phyloP scores from a whole-genome alignment of 2,888 invertebrate genomes.

The Drosophila neutralis region DNA sequence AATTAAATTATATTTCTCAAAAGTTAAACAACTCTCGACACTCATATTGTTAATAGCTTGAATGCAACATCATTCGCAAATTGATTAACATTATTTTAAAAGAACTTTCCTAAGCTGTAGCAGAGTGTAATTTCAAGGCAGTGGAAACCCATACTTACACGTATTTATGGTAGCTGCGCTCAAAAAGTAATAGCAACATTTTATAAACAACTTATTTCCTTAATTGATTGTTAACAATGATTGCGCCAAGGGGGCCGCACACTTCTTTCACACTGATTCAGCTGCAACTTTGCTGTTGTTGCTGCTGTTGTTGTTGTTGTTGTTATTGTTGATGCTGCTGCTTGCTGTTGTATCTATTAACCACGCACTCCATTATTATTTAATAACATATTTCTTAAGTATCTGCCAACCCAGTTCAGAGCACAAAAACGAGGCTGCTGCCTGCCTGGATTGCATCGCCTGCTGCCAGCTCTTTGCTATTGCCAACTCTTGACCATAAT shows the following conservation, averaged over 20 bases:
- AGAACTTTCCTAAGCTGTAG: slow-evolving; percentile 37
- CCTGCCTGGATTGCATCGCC: slow-evolving; percentile 33
- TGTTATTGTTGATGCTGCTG: slow-evolving; percentile 2
- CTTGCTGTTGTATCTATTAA: slow-evolving; percentile 78
- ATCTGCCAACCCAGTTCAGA: slow-evolving; percentile 83
- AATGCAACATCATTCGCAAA: slow-evolving; percentile 10
- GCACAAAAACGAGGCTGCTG: slow-evolving; percentile 77
- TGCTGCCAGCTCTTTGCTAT: slow-evolving; percentile 43
- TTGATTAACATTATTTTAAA: neutral
- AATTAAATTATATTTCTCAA: neutral
- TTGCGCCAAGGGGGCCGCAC: slow-evolving; percentile 77
- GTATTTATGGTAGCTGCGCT: slow-evolving; percentile 73
- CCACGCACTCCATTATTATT: slow-evolving; percentile 84
- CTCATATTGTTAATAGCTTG: neutral
- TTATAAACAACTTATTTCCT: slow-evolving; percentile 83
- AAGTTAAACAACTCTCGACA: neutral
- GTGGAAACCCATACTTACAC: slow-evolving; percentile 56
- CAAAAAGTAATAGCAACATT: slow-evolving; percentile 79
- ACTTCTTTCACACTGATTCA: slow-evolving; percentile 66
- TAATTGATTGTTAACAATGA: slow-evolving; percentile 84
- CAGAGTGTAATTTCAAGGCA: slow-evolving; percentile 48
- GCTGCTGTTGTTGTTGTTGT: slow-evolving; percentile 18
- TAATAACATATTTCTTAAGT: slow-evolving; percentile 83
- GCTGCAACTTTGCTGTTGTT: slow-evolving; percentile 28
- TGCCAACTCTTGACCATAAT: slow-evolving; percentile 79